A percentile compares a stretch with the other conserved stretches of the same genome.
These are phyloP conservation scores for Halcyon malimbica DNA, from an alignment of 2,113 vertebrate genomes.

Conservation along the genomic window DNA sequence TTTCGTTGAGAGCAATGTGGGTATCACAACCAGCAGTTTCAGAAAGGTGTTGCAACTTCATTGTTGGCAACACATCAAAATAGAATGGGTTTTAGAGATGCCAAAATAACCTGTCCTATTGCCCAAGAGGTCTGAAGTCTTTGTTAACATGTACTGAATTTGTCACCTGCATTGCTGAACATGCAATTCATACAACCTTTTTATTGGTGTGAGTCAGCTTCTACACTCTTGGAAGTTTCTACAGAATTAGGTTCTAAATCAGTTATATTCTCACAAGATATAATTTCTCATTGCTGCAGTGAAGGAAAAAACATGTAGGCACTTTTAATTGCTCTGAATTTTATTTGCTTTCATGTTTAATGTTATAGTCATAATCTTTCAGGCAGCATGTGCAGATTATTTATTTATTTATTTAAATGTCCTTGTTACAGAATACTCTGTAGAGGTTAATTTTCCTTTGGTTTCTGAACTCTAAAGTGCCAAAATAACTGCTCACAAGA, in stretches of 20 bases:
- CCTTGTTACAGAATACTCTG: background rate
- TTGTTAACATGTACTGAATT: background rate
- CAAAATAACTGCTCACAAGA: background rate
- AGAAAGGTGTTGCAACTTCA: background rate
- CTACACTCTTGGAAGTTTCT: background rate
- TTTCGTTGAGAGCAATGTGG: background rate
- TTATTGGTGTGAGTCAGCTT: background rate
- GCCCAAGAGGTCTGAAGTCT: background rate
- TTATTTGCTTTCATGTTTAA: background rate
- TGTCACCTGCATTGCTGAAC: background rate
- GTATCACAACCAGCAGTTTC: background rate
- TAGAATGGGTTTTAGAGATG: background rate
- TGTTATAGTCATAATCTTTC: background rate
- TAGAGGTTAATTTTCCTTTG: background rate
- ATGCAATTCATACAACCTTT: background rate
- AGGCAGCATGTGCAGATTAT: background rate
- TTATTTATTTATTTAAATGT: background rate
- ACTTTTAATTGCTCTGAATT: background rate
- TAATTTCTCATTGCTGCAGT: background rate
- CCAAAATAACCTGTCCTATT: conserved; percentile 18
- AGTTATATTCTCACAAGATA: background rate
- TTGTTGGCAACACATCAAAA: background rate
- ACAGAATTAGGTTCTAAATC: background rate
- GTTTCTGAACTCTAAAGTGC: background rate
- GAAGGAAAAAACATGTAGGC: background rate